Evolutionary conservation across 1,140 invertebrate genomes (phyloP), one percentile per base, ranked within the genome.

Genomic region (Stegodyphus mimosarum): DNA sequence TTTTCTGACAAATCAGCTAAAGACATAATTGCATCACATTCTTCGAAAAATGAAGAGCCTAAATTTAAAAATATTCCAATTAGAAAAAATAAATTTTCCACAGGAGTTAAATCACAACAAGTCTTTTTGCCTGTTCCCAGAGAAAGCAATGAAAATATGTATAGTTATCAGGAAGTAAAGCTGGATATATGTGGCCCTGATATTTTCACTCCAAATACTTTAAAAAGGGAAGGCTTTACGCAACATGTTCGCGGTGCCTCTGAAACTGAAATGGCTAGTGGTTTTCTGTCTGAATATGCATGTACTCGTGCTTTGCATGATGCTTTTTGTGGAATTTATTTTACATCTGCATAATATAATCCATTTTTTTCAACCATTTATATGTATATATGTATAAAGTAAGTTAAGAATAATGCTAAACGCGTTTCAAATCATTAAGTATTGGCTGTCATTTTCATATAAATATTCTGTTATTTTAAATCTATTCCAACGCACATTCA

Each of bases 221-320:
- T 98, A 2, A 90, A 93, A 60, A 89, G 88, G 6, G 91, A 92
- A 81, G 95, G 95, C 0, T 99, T 96, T 89, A 91, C 96, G 69
- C 89, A 92, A 6, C 94, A 98, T 90, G 93, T 99, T 70, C 92
- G 94, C 83, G 86, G 90, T 33, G 94, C 96, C 87, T 94, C 92
- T 33, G 91, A 92, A 49, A 90, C 93, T 53, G 97, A 98, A 89
- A 93, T 93, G 87, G 97, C 96, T 18, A 97, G 97, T 66, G 98
- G 98, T 5, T 99, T 95, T 90, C 92, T 93, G 52, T 92, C 95
- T 5, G 93, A 93, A 7, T 91, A 97, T 86, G 96, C 96, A 6
- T 98, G 97, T 90, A 91, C 95, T 75, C 91, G 97, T 88, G 97
- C 96, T 0, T 90, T 99, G 10, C 95, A 98, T 90, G 97, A 99